A percentile compares a stretch with the other conserved stretches of the same genome.
These are phyloP conservation scores for Neoascia interrupta DNA, from an alignment of 2,888 invertebrate species.

Conservation along the genomic window DNA sequence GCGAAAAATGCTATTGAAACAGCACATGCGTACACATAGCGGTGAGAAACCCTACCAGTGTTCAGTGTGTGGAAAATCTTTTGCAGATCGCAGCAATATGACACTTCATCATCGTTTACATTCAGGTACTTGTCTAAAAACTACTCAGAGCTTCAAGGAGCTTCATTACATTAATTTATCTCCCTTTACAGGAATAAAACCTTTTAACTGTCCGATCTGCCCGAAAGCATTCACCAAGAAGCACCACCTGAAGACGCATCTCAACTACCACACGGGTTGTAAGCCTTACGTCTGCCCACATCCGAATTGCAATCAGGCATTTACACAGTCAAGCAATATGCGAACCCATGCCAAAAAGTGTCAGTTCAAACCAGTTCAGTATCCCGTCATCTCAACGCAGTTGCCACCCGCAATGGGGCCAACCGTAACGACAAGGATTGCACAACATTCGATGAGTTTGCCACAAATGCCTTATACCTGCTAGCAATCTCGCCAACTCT, in stretches of 20 bases:
- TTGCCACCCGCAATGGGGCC: slow-evolving; percentile 21
- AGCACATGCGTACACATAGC: slow-evolving; percentile 89
- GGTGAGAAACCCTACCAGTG: slow-evolving; percentile 91
- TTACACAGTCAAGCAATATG: slow-evolving; percentile 93
- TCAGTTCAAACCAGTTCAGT: slow-evolving; percentile 76
- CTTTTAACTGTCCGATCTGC: slow-evolving; percentile 83
- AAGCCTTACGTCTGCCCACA: slow-evolving; percentile 88
- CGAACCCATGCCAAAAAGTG: slow-evolving; percentile 92
- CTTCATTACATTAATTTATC: too few species aligned
- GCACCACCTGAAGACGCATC: slow-evolving; percentile 90
- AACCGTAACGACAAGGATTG: slow-evolving; percentile 14
- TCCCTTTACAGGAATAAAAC: slow-evolving; percentile 84
- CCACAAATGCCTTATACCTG: slow-evolving; percentile 50
- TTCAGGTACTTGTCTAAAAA: too few species aligned
- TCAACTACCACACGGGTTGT: slow-evolving; percentile 91
- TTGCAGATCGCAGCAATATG: slow-evolving; percentile 92
- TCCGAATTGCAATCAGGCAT: slow-evolving; percentile 86
- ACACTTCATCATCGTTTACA: slow-evolving; percentile 89
- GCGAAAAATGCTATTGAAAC: slow-evolving; percentile 90
- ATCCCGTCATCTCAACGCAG: slow-evolving; percentile 63
- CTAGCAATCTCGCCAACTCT: slow-evolving; percentile 1
- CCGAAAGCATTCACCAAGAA: slow-evolving; percentile 91
- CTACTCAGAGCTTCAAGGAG: too few species aligned
- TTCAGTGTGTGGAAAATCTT: slow-evolving; percentile 89
- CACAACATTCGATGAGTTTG: too few species aligned